Conservation (phyloP, 2,113 vertebrate species). For the Dicrurus megarhynchus region DNA sequence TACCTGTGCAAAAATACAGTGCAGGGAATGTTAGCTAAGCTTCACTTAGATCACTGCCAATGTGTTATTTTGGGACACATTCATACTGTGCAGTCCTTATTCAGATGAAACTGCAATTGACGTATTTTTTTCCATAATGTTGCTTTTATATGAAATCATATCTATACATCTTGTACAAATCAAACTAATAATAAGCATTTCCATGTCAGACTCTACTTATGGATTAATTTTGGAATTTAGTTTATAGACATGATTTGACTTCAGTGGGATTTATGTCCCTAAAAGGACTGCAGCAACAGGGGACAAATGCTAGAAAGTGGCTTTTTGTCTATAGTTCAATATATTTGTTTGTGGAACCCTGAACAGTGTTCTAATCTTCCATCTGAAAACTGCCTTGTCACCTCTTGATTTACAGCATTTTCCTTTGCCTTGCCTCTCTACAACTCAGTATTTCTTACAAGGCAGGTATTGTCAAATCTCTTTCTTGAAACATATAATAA, state of each 20-base stretch:
- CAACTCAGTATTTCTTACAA: slow-evolving; percentile 11
- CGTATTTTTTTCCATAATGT: slow-evolving; percentile 57
- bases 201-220: slow-evolving; percentile 44
- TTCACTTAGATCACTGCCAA: slow-evolving; percentile 35
- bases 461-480: slow-evolving; percentile 58
- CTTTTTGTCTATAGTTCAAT: slow-evolving; percentile 43
- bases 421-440: slow-evolving; percentile 9
- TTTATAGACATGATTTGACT: slow-evolving; percentile 14
- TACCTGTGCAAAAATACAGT: slow-evolving; percentile 42
- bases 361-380: slow-evolving; percentile 33
- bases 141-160: slow-evolving; percentile 57
- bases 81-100: slow-evolving; percentile 48
- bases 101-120: slow-evolving; percentile 43
- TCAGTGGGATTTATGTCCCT: slow-evolving; percentile 20
- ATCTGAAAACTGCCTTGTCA: slow-evolving; percentile 41
- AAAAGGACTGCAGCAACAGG: slow-evolving; percentile 24
- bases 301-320: slow-evolving; percentile 10
- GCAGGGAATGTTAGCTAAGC: slow-evolving; percentile 24
- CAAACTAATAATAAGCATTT: slow-evolving; percentile 51
- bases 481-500: slow-evolving; percentile 64
- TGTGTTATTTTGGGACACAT: slow-evolving; percentile 62
- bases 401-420: slow-evolving; percentile 44
- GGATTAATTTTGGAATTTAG: slow-evolving; percentile 57
- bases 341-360: slow-evolving; percentile 32
- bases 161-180: slow-evolving; percentile 62